phyloP scores from a whole-genome alignment of 2,888 invertebrate genomes.

The Ichneumoninae sp. region DNA sequence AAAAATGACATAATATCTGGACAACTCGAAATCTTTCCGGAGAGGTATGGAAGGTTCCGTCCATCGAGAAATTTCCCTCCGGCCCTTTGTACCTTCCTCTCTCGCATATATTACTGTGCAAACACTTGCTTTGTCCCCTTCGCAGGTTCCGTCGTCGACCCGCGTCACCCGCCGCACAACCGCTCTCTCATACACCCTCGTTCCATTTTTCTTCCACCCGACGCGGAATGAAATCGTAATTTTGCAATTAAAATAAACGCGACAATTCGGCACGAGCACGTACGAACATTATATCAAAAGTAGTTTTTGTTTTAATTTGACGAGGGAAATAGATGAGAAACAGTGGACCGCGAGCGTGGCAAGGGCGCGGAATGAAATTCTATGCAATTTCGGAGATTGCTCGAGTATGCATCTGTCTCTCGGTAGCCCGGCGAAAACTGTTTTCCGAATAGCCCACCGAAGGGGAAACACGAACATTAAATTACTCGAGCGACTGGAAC shows the following conservation, averaged over 20 bases:
- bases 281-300: neutral
- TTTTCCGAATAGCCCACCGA: neutral
- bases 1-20: neutral
- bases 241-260: neutral
- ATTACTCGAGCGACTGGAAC: neutral
- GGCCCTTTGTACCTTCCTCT: neutral
- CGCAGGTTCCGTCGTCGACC: neutral
- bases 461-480: neutral
- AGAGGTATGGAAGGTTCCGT: neutral
- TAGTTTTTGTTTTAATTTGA: neutral
- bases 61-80: neutral
- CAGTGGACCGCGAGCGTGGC: neutral
- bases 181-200: neutral
- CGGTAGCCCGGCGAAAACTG: neutral
- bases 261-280: neutral
- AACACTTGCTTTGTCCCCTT: conserved; percentile 6
- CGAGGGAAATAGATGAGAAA: neutral
- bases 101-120: neutral
- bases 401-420: neutral
- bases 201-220: neutral
- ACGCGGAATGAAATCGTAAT: neutral
- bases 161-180: neutral
- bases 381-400: conserved; percentile 2
- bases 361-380: neutral
- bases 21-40: neutral